Percentiles rank a stretch among this genome's conserved stretches.
Conservation (phyloP, 1,140 invertebrate genomes). For the Orchesella cincta region DNA sequence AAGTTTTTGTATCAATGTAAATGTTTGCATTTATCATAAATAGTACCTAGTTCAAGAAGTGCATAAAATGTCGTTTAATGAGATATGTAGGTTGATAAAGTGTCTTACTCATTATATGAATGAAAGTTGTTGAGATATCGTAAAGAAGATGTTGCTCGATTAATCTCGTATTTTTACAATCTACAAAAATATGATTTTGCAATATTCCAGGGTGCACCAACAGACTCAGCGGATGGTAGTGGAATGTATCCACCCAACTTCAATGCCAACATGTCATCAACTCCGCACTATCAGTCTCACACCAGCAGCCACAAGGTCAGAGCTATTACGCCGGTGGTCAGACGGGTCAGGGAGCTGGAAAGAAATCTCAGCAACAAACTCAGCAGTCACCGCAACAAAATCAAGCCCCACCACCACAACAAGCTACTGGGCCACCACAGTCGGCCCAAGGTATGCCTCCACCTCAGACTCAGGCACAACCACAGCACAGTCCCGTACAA, state of each 20-base stretch:
- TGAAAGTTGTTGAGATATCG: too few species aligned
- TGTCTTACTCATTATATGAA: too few species aligned
- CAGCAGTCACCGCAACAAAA: conserved; percentile 44
- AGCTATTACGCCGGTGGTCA: conserved; percentile 47
- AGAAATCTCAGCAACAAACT: conserved; percentile 53
- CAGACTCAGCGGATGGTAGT: conserved; percentile 48
- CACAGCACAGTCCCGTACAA: conserved; percentile 43
- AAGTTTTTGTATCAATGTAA: too few species aligned
- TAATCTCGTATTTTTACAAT: too few species aligned
- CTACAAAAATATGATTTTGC: neutral
- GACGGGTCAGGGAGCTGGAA: conserved; percentile 32
- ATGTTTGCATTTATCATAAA: too few species aligned
- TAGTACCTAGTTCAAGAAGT: too few species aligned
- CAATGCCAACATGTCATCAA: conserved; percentile 42
- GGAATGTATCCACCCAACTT: conserved; percentile 51
- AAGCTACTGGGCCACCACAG: conserved; percentile 26
- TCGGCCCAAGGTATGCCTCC: conserved; percentile 38
- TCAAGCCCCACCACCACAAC: conserved; percentile 34
- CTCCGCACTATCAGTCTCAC: conserved; percentile 49
- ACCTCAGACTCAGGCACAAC: conserved; percentile 33
- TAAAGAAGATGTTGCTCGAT: too few species aligned
- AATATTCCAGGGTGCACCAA: conserved; percentile 46
- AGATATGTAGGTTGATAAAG: too few species aligned
- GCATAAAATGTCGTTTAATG: too few species aligned
- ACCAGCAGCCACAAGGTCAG: conserved; percentile 51